Conservation (phyloP, 2,888 invertebrate genomes). For the Odontocolon sp. region DNA sequence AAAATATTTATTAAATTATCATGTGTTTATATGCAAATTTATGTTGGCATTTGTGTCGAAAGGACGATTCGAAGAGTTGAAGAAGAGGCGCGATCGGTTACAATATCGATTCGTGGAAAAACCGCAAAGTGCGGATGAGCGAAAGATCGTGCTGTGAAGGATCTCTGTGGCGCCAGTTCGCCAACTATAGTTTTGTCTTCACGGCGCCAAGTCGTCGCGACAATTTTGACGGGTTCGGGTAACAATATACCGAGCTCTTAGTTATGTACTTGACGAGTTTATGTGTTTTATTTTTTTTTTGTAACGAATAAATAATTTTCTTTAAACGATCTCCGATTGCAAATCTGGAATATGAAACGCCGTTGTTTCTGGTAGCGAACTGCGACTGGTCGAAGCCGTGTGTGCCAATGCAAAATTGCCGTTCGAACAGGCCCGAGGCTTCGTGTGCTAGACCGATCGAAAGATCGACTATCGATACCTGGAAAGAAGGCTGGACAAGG, state of each 20-base stretch:
- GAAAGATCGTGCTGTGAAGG: constrained; percentile 18
- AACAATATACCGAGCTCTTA: constrained; percentile 18
- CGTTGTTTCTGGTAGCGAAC: too few species aligned
- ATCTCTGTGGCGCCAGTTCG: constrained; percentile 48
- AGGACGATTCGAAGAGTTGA: neutral
- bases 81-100: constrained; percentile 47
- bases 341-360: neutral
- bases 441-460: constrained; percentile 34
- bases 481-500: constrained; percentile 56
- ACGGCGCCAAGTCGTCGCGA: constrained; percentile 51
- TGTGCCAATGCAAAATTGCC: constrained; percentile 48
- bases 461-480: constrained; percentile 60
- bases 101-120: constrained; percentile 59
- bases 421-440: constrained; percentile 49
- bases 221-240: constrained; percentile 42
- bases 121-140: constrained; percentile 47
- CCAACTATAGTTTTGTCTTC: constrained; percentile 27
- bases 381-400: constrained; percentile 2
- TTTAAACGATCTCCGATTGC: neutral
- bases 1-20: too few species aligned
- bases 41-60: neutral
- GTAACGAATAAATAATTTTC: neutral
- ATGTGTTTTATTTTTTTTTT: neutral
- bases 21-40: constrained; percentile 5
- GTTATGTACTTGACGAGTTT: neutral